phyloP scores from a whole-genome alignment of 1,140 invertebrate genomes.

The Caerostris extrusa region DNA sequence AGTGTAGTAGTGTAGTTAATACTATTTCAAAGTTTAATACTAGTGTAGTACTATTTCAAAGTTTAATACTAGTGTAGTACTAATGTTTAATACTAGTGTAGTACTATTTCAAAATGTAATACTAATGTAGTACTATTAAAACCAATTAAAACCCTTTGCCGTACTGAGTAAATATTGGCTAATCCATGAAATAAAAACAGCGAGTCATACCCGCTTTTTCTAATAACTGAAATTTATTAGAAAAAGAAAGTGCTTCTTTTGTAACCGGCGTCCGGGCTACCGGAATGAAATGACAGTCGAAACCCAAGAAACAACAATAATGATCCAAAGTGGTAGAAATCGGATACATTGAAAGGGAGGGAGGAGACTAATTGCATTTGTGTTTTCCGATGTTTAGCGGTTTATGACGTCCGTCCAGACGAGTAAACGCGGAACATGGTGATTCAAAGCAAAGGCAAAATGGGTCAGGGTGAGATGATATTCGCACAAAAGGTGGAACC shows the following conservation, averaged over 20 bases:
- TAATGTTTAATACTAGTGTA: too few species aligned
- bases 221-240: neutral
- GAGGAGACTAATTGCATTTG: neutral
- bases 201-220: too few species aligned
- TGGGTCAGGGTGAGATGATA: constrained; percentile 75
- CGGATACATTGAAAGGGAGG: neutral
- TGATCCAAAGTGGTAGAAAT: neutral
- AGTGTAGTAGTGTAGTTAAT: too few species aligned
- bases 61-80: too few species aligned
- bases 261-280: neutral
- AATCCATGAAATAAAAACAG: too few species aligned
- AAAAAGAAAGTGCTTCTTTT: neutral
- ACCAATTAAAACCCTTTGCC: too few species aligned
- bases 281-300: neutral
- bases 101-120: too few species aligned
- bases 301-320: neutral
- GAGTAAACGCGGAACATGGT: constrained; percentile 67
- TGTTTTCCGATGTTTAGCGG: neutral
- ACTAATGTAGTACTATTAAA: too few species aligned
- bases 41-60: too few species aligned
- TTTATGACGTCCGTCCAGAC: constrained; percentile 48
- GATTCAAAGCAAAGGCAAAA: constrained; percentile 33
- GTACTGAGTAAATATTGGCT: too few species aligned
- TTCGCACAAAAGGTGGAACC: constrained; percentile 69
- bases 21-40: too few species aligned